Conservation (phyloP, 2,888 invertebrate species). For the Drosophila leonis region DNA sequence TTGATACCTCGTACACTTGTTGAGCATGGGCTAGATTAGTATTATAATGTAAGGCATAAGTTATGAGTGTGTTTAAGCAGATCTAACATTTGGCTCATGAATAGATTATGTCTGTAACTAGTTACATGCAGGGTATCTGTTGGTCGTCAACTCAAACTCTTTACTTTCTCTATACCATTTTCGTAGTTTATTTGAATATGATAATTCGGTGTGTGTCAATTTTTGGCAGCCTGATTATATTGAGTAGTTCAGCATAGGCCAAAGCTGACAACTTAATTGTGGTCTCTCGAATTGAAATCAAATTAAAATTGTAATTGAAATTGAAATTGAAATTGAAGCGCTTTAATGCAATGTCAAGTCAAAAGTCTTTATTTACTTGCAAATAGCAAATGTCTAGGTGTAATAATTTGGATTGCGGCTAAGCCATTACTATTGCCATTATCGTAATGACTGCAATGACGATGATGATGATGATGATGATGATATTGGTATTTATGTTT, state of each 20-base stretch:
- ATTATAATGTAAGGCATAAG: neutral
- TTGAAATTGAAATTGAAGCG: slow-evolving; percentile 35
- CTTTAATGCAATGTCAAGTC: slow-evolving; percentile 65
- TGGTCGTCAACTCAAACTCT: neutral
- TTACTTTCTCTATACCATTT: neutral
- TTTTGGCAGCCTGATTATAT: slow-evolving; percentile 51
- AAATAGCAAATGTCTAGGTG: slow-evolving; percentile 59
- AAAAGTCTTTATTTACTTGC: slow-evolving; percentile 47
- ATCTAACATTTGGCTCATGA: neutral
- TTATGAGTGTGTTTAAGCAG: no score
- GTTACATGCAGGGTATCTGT: slow-evolving; percentile 3
- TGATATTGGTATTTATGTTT: slow-evolving; percentile 38
- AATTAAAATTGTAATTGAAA: slow-evolving; percentile 30
- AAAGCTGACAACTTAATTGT: slow-evolving; percentile 70
- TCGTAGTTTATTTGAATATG: slow-evolving; percentile 45
- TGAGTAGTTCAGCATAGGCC: slow-evolving; percentile 53
- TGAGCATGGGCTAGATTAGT: no score
- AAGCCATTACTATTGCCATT: slow-evolving; percentile 39
- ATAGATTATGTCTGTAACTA: neutral
- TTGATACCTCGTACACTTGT: slow-evolving; percentile 7
- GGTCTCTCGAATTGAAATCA: slow-evolving; percentile 24
- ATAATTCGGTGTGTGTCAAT: slow-evolving; percentile 76
- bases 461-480: slow-evolving; percentile 33
- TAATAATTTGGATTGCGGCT: slow-evolving; percentile 47
- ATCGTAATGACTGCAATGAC: slow-evolving; percentile 42